These are phyloP conservation scores for Lampris incognitus DNA, from an alignment of 2,113 vertebrate genomes.

Conservation along the genomic window DNA sequence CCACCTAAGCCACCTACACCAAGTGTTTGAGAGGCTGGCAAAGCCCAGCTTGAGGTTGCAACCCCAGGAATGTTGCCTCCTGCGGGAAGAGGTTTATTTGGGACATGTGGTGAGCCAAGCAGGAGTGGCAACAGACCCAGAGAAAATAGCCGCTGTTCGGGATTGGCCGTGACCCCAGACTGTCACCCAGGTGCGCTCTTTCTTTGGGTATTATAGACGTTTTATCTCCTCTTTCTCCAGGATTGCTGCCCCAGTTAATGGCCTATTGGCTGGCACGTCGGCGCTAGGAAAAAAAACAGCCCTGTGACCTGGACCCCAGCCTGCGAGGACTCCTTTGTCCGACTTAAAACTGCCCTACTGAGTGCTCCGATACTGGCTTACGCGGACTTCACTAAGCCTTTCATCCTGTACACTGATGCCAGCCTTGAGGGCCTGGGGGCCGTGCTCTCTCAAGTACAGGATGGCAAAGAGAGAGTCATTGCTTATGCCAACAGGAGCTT, in stretches of 20 bases:
- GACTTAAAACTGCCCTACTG: neutral
- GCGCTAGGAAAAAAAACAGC: no score
- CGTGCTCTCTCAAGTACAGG: constrained; percentile 8
- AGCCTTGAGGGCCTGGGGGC: constrained; percentile 6
- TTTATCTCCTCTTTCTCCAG: neutral
- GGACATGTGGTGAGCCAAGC: neutral
- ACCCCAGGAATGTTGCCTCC: neutral
- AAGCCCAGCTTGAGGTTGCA: neutral
- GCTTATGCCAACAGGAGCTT: neutral
- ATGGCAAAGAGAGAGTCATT: neutral
- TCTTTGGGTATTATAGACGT: no score
- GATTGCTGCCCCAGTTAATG: neutral
- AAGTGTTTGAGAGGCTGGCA: neutral
- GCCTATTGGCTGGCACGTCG: neutral
- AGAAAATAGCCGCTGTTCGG: neutral
- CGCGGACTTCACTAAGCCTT: neutral
- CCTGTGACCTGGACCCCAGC: neutral
- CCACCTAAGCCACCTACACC: neutral
- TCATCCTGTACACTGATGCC: neutral
- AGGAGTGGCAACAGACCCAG: neutral
- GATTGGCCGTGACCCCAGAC: neutral
- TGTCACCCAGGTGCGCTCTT: neutral
- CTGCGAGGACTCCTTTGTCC: neutral
- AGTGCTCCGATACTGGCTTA: neutral
- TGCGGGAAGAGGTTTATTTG: neutral